Percentiles rank a stretch among this genome's conserved stretches.
These are phyloP conservation scores for Synergus laeviventris DNA, from an alignment of 2,888 invertebrate species.

Conservation along the genomic window DNA sequence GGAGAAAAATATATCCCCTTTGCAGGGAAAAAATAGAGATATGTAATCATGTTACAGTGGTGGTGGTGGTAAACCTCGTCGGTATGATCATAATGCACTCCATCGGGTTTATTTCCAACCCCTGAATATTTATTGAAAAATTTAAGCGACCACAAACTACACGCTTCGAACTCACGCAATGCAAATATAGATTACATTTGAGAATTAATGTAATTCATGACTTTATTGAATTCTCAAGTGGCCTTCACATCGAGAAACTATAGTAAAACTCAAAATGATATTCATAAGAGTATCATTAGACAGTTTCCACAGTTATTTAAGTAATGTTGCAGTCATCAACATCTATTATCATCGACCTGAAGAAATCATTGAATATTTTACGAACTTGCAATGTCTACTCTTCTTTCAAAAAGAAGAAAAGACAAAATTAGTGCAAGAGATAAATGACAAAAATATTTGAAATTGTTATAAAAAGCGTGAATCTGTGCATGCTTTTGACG, in stretches of 20 bases:
- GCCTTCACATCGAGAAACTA: no score
- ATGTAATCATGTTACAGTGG: conserved; percentile 28
- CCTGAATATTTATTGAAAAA: background rate
- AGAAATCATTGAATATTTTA: conserved; percentile 33
- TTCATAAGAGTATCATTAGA: conserved; percentile 14
- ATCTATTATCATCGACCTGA: conserved; percentile 15
- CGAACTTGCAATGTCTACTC: background rate
- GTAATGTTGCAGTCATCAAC: conserved; percentile 28
- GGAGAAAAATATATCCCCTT: background rate
- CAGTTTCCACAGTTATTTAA: conserved; percentile 20
- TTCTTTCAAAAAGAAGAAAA: background rate
- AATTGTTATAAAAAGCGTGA: background rate
- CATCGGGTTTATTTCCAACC: conserved; percentile 1
- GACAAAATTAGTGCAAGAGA: background rate
- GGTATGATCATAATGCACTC: conserved; percentile 7
- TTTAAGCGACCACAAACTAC: background rate
- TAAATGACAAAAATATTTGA: background rate
- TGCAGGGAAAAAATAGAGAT: conserved; percentile 9
- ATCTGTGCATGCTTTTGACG: background rate
- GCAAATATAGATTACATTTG: background rate
- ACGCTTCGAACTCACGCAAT: background rate
- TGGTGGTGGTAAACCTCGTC: conserved; percentile 10
- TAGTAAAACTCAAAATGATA: no score
- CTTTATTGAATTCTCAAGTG: background rate
- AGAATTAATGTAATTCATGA: background rate